Evolutionary conservation across 2,888 invertebrate species (phyloP), one percentile per base, ranked within the genome.

Genomic region (Agriopis marginaria): DNA sequence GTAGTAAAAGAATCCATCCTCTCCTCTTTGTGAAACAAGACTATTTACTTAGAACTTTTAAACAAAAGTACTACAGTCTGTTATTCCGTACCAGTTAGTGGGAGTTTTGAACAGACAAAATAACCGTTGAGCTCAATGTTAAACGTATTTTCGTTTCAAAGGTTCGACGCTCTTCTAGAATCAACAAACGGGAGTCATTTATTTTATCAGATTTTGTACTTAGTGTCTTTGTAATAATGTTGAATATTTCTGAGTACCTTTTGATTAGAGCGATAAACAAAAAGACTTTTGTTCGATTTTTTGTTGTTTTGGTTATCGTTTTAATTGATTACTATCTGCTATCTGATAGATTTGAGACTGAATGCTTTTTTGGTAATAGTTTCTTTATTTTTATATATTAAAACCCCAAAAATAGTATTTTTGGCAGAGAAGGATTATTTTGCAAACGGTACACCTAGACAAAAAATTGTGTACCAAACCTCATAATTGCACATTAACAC

Each of bases 21-120:
- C 72, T 69, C 73, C 51, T 64, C 55, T 64, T 60, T 60, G 55
- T 47, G 56, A 75, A 73, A 82, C 79, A 72, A 76, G 77, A 76
- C 71, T 77, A 74, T 77, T 77, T 79, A 81, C 81, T 78, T 72
- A 77, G 71, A 79, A 77, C 73, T 81, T 77, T 77, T 42, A 71
- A 73, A 76, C 73, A 78, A 77, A 79, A 79, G 76, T 69, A 61
- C 64, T 64, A 73, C 75, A 66, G 68, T 71, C 74, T 78, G 75
- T 77, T 78, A 78, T 82, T 79, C 74, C 63, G 72, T 71, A 72
- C 60, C 69, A 65, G 69, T 69, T 69, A 62, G 61, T 53, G 63
- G 59, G 61, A 82, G 75, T 81, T 80, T 55, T 45, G 63, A 75
- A 73, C 63, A 76, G 77, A 78, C 78, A 82, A 79, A 80, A 75